These are phyloP conservation scores for Phocides pigmalion DNA, from an alignment of 1,140 invertebrate species.

Conservation along the genomic window DNA sequence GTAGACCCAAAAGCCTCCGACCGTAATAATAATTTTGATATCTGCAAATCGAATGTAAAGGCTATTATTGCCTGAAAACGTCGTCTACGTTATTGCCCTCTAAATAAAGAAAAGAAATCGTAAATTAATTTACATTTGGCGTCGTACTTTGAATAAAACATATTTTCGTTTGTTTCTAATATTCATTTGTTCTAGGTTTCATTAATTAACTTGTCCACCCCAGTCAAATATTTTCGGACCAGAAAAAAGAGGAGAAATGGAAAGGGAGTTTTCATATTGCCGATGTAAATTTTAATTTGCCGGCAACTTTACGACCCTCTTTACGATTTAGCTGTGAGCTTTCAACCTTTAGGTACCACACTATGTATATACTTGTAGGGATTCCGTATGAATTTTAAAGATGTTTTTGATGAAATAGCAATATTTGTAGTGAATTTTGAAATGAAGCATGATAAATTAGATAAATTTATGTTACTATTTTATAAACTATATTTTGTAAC, in stretches of 20 bases:
- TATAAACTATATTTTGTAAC: too few relatives aligned
- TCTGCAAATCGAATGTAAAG: background rate
- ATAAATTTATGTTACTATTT: too few relatives aligned
- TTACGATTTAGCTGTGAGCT: slow-evolving; percentile 74
- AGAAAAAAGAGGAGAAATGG: slow-evolving; percentile 69
- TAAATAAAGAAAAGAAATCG: slow-evolving; percentile 21
- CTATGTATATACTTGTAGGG: slow-evolving; percentile 55
- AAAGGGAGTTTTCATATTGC: slow-evolving; percentile 77
- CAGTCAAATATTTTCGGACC: slow-evolving; percentile 64
- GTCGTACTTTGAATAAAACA: slow-evolving; percentile 31
- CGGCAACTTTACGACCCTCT: slow-evolving; percentile 76
- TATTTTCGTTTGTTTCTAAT: slow-evolving; percentile 46
- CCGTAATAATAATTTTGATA: background rate
- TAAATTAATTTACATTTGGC: slow-evolving; percentile 25
- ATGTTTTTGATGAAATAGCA: background rate
- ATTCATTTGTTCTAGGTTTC: slow-evolving; percentile 63
- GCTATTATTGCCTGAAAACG: slow-evolving; percentile 4
- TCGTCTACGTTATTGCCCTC: slow-evolving; percentile 16
- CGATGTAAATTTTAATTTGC: slow-evolving; percentile 81
- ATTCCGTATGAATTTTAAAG: slow-evolving; percentile 30
- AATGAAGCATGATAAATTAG: too few relatives aligned
- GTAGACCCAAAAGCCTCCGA: background rate
- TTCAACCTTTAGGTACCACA: slow-evolving; percentile 75
- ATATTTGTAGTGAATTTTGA: background rate
- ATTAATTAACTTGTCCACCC: slow-evolving; percentile 75